These are phyloP conservation scores for Centropyge bicolor DNA, from an alignment of 2,797 vertebrate species.

Conservation along the genomic window DNA sequence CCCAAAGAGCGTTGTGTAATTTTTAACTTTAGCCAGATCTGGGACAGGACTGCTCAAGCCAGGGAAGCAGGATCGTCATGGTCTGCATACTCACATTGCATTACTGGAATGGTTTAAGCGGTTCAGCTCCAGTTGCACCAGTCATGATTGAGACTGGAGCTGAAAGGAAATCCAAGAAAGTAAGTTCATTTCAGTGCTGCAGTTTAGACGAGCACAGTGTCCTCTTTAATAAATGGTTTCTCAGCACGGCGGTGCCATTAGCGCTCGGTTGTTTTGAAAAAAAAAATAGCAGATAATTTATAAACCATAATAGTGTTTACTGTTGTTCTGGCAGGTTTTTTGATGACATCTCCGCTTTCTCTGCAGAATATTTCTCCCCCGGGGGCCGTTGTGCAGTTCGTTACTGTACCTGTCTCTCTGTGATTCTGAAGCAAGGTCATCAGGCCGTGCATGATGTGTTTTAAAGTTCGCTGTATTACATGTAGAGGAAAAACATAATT, in stretches of 20 bases:
- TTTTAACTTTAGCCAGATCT: constrained; percentile 61
- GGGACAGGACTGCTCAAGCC: constrained; percentile 57
- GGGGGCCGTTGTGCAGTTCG: constrained; percentile 46
- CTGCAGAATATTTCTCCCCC: constrained; percentile 44
- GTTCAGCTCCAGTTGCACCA: constrained; percentile 17
- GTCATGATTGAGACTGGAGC: constrained; percentile 26
- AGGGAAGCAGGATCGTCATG: constrained; percentile 44
- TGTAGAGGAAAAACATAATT: constrained; percentile 25
- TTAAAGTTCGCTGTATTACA: constrained; percentile 29
- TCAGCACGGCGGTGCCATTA: constrained; percentile 32
- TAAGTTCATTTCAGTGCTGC: not conserved
- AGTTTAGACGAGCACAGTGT: constrained; percentile 20
- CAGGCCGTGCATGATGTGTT: constrained; percentile 17
- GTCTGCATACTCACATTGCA: constrained; percentile 41
- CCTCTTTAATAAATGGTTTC: constrained; percentile 37
- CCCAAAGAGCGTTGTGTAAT: constrained; percentile 64
- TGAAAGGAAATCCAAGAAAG: constrained; percentile 17
- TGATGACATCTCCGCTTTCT: constrained; percentile 47
- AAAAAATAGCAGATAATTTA: constrained; percentile 38
- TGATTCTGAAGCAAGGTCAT: constrained; percentile 45
- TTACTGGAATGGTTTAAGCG: constrained; percentile 34
- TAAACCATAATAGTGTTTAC: constrained; percentile 49
- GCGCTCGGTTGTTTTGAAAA: constrained; percentile 28
- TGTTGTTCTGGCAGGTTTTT: constrained; percentile 49
- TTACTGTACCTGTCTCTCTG: constrained; percentile 35